Conservation (phyloP, 2,797 vertebrate species). For the Uromys caudimaculatus region DNA sequence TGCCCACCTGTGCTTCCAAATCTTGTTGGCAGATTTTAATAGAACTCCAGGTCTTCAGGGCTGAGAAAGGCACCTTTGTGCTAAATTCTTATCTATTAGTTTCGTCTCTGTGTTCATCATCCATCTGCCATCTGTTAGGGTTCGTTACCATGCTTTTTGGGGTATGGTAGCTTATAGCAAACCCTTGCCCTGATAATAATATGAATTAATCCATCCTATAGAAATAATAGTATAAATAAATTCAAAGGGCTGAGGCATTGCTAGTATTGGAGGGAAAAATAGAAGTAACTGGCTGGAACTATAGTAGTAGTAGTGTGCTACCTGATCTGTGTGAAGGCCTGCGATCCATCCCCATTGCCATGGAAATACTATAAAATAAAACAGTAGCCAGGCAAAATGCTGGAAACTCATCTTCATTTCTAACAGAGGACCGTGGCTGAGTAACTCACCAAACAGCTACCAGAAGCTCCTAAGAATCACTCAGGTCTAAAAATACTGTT, state of each 20-base stretch:
- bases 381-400: neutral
- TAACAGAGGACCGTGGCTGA: neutral
- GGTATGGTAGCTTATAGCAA: neutral
- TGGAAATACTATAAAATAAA: neutral
- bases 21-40: neutral
- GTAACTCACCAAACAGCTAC: neutral
- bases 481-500: neutral
- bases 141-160: neutral
- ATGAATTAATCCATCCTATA: neutral
- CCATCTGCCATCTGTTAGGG: neutral
- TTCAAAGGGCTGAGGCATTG: neutral
- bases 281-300: neutral
- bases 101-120: neutral
- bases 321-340: no score
- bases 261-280: neutral
- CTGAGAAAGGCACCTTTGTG: neutral
- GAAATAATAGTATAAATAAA: neutral
- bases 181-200: neutral
- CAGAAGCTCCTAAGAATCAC: neutral
- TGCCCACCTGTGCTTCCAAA: neutral
- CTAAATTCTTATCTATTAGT: no score
- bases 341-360: neutral
- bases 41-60: neutral
- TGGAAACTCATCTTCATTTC: neutral
- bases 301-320: neutral